Conservation (phyloP, 2,888 invertebrate genomes). For the Phaedon cochleariae region DNA sequence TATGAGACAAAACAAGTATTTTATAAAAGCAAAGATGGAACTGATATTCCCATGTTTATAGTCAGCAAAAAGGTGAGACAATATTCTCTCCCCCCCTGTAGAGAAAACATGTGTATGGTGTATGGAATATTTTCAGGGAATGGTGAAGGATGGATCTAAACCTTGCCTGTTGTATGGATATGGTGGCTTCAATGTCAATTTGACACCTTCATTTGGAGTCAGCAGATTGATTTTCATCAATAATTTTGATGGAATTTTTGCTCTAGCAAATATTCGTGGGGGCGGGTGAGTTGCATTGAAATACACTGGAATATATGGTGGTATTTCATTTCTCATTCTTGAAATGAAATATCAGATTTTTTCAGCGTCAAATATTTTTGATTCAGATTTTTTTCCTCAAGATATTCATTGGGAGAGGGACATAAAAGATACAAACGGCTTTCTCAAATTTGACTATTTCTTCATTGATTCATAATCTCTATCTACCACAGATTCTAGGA, state of each 20-base stretch:
- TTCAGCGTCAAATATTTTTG: too few species aligned
- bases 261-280: constrained; percentile 93
- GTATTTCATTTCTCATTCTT: too few species aligned
- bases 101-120: not conserved
- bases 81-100: not conserved
- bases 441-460: too few species aligned
- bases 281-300: constrained; percentile 91
- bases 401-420: too few species aligned
- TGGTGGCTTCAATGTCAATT: constrained; percentile 94
- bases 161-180: constrained; percentile 94
- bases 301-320: too few species aligned
- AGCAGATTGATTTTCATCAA: constrained; percentile 88
- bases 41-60: constrained; percentile 96
- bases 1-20: constrained; percentile 91
- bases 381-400: too few species aligned
- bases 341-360: too few species aligned
- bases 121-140: constrained; percentile 64
- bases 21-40: constrained; percentile 91
- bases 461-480: too few species aligned
- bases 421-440: too few species aligned
- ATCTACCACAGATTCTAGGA: too few species aligned
- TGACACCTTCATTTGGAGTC: constrained; percentile 90
- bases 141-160: constrained; percentile 73
- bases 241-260: constrained; percentile 87
- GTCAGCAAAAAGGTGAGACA: constrained; percentile 75